Evolutionary conservation across 92 coral and sea anemone genomes (phyloP).

Genomic region (Zoanthus solanderi): DNA sequence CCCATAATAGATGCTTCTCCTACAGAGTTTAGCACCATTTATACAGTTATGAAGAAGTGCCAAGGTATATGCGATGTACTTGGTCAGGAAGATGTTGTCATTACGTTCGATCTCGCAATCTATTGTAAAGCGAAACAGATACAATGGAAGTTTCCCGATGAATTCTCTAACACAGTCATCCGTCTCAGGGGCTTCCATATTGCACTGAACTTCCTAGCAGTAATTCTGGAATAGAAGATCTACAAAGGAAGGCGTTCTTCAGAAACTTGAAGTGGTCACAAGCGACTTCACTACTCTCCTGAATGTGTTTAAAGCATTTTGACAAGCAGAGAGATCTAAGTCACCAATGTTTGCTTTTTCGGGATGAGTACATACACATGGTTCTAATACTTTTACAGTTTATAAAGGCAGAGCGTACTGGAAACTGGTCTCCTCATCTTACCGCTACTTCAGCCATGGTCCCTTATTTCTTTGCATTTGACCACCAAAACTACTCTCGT

Average conservation of each 20-base stretch:
- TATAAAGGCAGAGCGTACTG: conserved; percentile 47
- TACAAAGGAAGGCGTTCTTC: background rate
- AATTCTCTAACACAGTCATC: too few species aligned
- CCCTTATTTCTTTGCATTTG: conserved; percentile 42
- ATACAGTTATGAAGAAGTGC: conserved; percentile 65
- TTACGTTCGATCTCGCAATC: too few species aligned
- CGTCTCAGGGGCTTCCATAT: too few species aligned
- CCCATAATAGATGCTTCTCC: conserved; percentile 68
- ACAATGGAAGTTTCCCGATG: too few species aligned
- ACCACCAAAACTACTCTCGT: conserved; percentile 20
- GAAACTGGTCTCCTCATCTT: conserved; percentile 14
- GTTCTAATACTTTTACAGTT: conserved; percentile 12
- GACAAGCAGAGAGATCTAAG: background rate
- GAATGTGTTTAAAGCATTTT: background rate
- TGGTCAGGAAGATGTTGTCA: background rate
- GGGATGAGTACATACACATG: background rate
- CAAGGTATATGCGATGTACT: conserved; percentile 23
- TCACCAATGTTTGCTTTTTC: background rate
- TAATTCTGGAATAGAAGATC: background rate
- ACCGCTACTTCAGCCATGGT: conserved; percentile 11
- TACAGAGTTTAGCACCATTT: conserved; percentile 68
- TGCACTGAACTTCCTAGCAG: background rate
- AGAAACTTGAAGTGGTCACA: background rate
- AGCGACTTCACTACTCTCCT: background rate
- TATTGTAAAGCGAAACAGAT: too few species aligned